phyloP scores from a whole-genome alignment of 2,797 vertebrate species.

The Eremophila alpestris region DNA sequence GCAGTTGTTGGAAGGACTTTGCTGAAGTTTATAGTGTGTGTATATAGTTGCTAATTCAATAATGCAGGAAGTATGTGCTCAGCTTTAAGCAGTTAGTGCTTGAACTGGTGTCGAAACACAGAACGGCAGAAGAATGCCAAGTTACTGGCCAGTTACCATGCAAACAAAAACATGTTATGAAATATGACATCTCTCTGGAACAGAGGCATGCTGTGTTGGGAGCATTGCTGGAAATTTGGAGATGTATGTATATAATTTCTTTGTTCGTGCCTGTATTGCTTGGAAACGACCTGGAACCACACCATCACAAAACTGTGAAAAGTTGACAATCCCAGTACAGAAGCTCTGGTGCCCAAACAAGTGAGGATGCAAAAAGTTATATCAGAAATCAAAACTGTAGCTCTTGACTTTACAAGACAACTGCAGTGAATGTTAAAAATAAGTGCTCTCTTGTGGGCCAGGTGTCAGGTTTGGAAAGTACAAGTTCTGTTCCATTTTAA shows the following conservation, averaged over 20 bases:
- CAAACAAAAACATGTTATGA: conserved; percentile 63
- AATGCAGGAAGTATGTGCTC: not conserved
- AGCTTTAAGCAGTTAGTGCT: not conserved
- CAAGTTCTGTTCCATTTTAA: not conserved
- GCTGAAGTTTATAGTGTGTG: not conserved
- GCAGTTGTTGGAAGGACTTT: not conserved
- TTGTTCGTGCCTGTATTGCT: not conserved
- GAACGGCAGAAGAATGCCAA: conserved; percentile 14
- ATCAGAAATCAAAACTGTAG: not conserved
- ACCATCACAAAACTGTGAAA: not conserved
- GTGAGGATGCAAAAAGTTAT: not conserved
- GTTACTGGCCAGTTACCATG: conserved; percentile 52
- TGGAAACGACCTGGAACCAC: not conserved
- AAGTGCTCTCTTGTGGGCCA: not conserved
- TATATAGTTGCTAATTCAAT: not conserved
- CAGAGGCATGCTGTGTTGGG: not conserved
- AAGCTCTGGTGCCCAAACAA: not conserved
- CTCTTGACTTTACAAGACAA: not conserved
- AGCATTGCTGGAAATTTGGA: conserved; percentile 6
- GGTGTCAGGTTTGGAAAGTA: not conserved
- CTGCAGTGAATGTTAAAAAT: not conserved
- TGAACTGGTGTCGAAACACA: not conserved
- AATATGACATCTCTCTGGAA: conserved; percentile 13
- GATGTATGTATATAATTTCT: not conserved
- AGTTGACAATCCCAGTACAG: not conserved